Conservation (phyloP, 2,888 invertebrate species). For the Pseudoips prasinana region DNA sequence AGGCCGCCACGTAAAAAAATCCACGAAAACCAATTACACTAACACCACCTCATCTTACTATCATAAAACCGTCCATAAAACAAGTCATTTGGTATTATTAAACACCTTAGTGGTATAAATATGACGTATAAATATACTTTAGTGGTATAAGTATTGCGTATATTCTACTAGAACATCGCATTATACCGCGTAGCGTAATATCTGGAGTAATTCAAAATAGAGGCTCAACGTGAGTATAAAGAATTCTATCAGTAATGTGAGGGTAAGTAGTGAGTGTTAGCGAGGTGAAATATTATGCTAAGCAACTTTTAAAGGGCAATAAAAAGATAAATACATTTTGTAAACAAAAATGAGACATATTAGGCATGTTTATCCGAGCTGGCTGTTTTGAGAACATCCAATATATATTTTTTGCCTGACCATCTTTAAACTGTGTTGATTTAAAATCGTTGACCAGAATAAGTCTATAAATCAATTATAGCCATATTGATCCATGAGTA, state of each 20-base stretch:
- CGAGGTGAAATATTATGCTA: constrained; percentile 1
- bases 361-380: too few species aligned
- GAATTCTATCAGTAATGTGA: constrained; percentile 69
- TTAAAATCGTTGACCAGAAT: too few species aligned
- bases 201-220: constrained; percentile 48
- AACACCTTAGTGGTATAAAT: constrained; percentile 27
- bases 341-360: too few species aligned
- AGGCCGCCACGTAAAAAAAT: too few species aligned
- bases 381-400: too few species aligned
- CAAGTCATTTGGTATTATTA: constrained; percentile 25
- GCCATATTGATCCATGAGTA: too few species aligned
- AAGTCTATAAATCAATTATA: too few species aligned
- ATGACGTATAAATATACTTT: constrained; percentile 8
- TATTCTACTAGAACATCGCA: constrained; percentile 13
- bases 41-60: constrained; percentile 7
- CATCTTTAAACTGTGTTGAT: too few species aligned
- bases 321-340: too few species aligned
- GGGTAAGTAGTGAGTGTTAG: constrained; percentile 21
- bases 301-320: too few species aligned
- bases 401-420: too few species aligned
- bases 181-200: constrained; percentile 8
- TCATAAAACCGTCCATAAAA: constrained; percentile 28
- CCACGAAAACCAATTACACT: constrained; percentile 25
- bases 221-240: constrained; percentile 50
- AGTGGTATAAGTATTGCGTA: too few species aligned